Evolutionary conservation across 1,140 invertebrate species (phyloP).

Genomic region (Zaprionus vittiger): DNA sequence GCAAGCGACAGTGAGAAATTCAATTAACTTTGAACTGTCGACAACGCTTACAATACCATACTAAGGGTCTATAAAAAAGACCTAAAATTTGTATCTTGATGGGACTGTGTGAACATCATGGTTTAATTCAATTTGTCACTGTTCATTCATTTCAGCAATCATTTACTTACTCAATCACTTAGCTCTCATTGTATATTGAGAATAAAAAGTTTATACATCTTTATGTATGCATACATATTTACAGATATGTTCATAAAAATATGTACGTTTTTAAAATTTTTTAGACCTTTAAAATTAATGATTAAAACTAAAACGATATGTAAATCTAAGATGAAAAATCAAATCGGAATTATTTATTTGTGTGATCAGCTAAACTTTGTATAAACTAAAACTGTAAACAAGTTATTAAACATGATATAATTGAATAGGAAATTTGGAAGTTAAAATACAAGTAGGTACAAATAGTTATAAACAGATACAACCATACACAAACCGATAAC

Average conservation of each 20-base stretch:
- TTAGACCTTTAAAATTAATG: too few species aligned
- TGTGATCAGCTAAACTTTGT: too few species aligned
- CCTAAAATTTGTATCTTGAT: slow-evolving; percentile 22
- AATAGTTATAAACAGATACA: neutral
- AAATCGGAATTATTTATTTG: too few species aligned
- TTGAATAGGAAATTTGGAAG: neutral
- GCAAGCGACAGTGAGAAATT: slow-evolving; percentile 80
- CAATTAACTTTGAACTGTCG: slow-evolving; percentile 71
- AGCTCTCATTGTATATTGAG: slow-evolving; percentile 40
- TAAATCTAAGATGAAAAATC: too few species aligned
- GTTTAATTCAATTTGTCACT: slow-evolving; percentile 74
- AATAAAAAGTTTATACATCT: slow-evolving; percentile 34
- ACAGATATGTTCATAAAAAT: neutral
- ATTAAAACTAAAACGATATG: too few species aligned
- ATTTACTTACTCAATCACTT: slow-evolving; percentile 64
- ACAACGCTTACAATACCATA: slow-evolving; percentile 33
- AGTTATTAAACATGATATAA: neutral
- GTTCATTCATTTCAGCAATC: slow-evolving; percentile 58
- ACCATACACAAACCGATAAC: neutral
- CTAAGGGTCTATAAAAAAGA: slow-evolving; percentile 27
- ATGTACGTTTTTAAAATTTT: too few species aligned
- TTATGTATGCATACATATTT: slow-evolving; percentile 13
- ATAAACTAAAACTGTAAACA: too few species aligned
- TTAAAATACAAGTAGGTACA: neutral
- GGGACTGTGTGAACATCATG: slow-evolving; percentile 57